These are phyloP conservation scores for Timandra comae DNA, from an alignment of 2,888 invertebrate species.

Conservation along the genomic window DNA sequence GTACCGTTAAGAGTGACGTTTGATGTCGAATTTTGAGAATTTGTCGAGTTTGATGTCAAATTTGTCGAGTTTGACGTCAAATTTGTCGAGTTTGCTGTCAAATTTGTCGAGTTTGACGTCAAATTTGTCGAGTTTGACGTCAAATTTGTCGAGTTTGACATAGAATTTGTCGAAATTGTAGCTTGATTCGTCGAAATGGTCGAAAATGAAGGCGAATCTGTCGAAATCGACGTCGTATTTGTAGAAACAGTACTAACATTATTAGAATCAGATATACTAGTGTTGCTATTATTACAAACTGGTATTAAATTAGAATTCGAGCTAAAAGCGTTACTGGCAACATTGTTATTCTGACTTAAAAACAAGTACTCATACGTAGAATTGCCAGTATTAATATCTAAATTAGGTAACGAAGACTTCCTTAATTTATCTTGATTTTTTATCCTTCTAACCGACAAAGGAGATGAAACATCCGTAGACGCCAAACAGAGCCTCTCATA, in stretches of 20 bases:
- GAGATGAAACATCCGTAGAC: constrained; percentile 44
- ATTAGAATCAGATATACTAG: too few relatives aligned
- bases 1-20: too few relatives aligned
- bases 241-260: background rate
- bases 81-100: too few relatives aligned
- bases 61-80: too few relatives aligned
- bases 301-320: constrained; percentile 5
- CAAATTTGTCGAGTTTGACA: background rate
- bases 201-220: constrained; percentile 6
- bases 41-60: too few relatives aligned
- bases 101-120: constrained; percentile 7
- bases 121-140: constrained; percentile 2
- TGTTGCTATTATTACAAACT: background rate
- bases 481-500: constrained; percentile 63
- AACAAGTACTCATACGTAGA: constrained; percentile 59
- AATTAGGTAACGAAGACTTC: constrained; percentile 58
- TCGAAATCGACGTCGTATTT: constrained; percentile 3
- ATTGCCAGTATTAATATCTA: constrained; percentile 50
- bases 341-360: constrained; percentile 37
- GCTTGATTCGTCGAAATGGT: background rate
- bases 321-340: constrained; percentile 2
- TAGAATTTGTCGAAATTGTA: background rate
- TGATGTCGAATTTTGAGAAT: too few relatives aligned
- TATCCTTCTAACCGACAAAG: constrained; percentile 39
- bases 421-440: constrained; percentile 43